Conservation (phyloP, 2,888 invertebrate species). For the Chymomyza caudatula region DNA sequence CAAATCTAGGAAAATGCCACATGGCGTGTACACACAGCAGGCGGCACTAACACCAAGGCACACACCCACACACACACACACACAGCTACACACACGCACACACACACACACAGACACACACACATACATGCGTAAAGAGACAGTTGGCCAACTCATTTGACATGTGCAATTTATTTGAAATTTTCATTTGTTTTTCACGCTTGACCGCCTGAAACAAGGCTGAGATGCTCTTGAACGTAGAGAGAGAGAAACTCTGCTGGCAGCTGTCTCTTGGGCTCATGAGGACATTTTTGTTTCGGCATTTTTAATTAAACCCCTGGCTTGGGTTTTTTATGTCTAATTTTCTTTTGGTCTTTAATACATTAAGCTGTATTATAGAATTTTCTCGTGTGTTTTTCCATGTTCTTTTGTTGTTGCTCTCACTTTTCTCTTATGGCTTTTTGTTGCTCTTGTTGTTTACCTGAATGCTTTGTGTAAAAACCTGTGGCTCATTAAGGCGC, state of each 20-base stretch:
- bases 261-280: conserved; percentile 1
- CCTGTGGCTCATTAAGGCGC: conserved; percentile 54
- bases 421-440: neutral
- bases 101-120: neutral
- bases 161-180: conserved; percentile 47
- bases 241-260: neutral
- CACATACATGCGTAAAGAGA: neutral
- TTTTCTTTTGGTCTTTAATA: conserved; percentile 50
- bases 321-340: conserved; percentile 18
- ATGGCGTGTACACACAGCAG: conserved; percentile 8
- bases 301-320: conserved; percentile 52
- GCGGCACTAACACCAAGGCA: neutral
- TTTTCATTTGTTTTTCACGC: conserved; percentile 40
- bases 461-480: conserved; percentile 28
- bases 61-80: neutral
- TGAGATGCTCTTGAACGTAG: too few species aligned
- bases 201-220: conserved; percentile 25
- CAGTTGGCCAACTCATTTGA: conserved; percentile 17
- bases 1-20: neutral
- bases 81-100: neutral
- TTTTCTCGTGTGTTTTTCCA: conserved; percentile 29
- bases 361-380: conserved; percentile 55
- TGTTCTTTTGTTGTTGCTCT: conserved; percentile 13
- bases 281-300: conserved; percentile 28
- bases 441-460: neutral